phyloP scores from a whole-genome alignment of 1,140 invertebrate genomes.

The Lordiphosa mommai region DNA sequence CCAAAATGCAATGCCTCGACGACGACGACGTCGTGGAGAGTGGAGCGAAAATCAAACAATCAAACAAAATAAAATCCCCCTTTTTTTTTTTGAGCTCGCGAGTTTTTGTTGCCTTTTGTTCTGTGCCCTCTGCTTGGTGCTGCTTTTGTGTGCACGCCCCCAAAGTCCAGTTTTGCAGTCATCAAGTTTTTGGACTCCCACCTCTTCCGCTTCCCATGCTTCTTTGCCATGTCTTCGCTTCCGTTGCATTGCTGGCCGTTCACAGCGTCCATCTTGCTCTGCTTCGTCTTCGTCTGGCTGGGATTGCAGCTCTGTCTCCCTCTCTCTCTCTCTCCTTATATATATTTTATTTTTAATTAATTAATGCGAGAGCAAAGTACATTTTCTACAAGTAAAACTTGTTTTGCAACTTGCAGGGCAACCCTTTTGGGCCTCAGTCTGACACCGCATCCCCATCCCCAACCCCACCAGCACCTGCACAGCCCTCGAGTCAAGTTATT shows the following conservation, averaged over 20 bases:
- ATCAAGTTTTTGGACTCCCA: constrained; percentile 67
- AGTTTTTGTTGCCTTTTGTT: constrained; percentile 62
- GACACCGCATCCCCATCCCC: constrained; percentile 30
- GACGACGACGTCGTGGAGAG: constrained; percentile 14
- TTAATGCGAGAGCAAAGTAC: constrained; percentile 79
- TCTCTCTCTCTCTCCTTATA: constrained; percentile 6
- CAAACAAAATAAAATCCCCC: constrained; percentile 70
- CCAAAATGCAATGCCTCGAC: constrained; percentile 46
- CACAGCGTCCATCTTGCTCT: constrained; percentile 19
- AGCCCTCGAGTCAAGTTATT: constrained; percentile 28
- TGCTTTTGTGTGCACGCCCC: constrained; percentile 65
- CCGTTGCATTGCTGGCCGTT: constrained; percentile 53
- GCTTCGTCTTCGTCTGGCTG: constrained; percentile 44
- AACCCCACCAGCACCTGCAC: neutral
- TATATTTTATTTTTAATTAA: constrained; percentile 79
- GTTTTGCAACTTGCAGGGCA: constrained; percentile 60
- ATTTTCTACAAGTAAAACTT: constrained; percentile 79
- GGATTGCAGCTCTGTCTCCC: constrained; percentile 40
- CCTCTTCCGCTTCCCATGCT: constrained; percentile 60
- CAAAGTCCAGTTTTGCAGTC: constrained; percentile 72
- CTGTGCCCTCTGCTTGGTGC: constrained; percentile 34
- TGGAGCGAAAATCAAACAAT: constrained; percentile 73
- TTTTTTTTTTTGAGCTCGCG: constrained; percentile 34
- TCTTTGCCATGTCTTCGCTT: constrained; percentile 77
- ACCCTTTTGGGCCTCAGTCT: constrained; percentile 39